Conservation (phyloP, 2,797 vertebrate species). For the Cephalopachus bancanus region DNA sequence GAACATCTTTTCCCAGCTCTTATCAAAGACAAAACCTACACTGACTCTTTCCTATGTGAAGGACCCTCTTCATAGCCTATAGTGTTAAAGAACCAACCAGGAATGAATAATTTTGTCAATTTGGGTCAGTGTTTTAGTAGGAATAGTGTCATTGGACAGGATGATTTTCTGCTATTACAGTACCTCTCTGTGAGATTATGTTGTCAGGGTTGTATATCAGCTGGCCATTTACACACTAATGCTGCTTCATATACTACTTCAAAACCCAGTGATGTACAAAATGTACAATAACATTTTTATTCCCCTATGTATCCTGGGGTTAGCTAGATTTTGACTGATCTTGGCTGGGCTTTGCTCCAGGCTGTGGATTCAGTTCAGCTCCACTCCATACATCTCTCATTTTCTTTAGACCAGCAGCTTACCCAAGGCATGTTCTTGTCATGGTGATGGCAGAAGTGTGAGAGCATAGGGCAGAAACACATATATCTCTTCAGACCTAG, state of each 20-base stretch:
- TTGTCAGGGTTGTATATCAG: neutral
- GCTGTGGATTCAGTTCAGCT: neutral
- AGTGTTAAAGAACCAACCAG: neutral
- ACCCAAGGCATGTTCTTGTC: neutral
- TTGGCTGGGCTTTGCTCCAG: neutral
- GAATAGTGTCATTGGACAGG: neutral
- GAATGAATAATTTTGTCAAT: neutral
- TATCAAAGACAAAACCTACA: neutral
- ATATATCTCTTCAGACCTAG: constrained; percentile 8
- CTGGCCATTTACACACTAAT: constrained; percentile 44
- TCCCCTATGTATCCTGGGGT: neutral
- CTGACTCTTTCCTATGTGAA: neutral
- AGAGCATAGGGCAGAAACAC: constrained; percentile 9
- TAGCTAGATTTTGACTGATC: constrained; percentile 17
- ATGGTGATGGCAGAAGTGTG: neutral
- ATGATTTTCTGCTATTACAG: neutral
- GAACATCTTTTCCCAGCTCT: neutral
- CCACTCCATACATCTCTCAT: neutral
- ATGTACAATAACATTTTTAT: neutral
- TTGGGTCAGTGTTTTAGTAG: neutral
- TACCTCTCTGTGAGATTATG: neutral
- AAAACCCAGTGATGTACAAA: neutral
- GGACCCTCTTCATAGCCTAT: neutral
- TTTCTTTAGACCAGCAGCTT: constrained; percentile 16
- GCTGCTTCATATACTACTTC: neutral